Conservation (phyloP, 2,888 invertebrate genomes). For the Hyalella azteca region DNA sequence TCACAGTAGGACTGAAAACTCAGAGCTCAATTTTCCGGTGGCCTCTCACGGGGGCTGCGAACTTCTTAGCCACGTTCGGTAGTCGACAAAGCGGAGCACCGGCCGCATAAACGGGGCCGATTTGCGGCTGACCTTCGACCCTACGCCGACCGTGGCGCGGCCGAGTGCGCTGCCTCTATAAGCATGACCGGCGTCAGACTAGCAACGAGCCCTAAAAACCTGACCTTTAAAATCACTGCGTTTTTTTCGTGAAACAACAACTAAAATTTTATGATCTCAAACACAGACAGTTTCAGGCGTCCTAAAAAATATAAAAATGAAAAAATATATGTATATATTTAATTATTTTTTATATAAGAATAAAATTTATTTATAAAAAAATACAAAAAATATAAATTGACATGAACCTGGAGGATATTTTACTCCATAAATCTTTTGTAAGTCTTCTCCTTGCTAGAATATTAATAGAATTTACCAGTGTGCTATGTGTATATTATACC, state of each 20-base stretch:
- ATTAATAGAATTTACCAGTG: too few relatives aligned
- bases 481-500: too few relatives aligned
- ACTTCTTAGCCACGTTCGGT: neutral
- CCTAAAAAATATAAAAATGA: too few relatives aligned
- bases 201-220: too few relatives aligned
- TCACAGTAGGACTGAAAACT: too few relatives aligned
- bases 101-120: slow-evolving; percentile 20
- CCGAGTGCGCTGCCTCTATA: neutral
- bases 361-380: neutral
- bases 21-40: too few relatives aligned
- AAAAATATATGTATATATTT: neutral
- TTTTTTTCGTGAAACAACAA: too few relatives aligned
- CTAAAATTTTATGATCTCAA: too few relatives aligned
- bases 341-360: neutral
- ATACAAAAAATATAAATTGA: neutral
- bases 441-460: too few relatives aligned
- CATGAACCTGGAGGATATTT: too few relatives aligned
- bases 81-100: neutral
- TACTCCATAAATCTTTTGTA: too few relatives aligned
- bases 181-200: neutral
- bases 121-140: slow-evolving; percentile 34
- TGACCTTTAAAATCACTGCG: neutral
- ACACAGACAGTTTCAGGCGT: too few relatives aligned
- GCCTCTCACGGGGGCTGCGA: neutral
- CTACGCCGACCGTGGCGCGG: slow-evolving; percentile 5